Base-by-base conservation (phyloP, 2,797 vertebrate genomes). In the Limnodromus scolopaceus region DNA sequence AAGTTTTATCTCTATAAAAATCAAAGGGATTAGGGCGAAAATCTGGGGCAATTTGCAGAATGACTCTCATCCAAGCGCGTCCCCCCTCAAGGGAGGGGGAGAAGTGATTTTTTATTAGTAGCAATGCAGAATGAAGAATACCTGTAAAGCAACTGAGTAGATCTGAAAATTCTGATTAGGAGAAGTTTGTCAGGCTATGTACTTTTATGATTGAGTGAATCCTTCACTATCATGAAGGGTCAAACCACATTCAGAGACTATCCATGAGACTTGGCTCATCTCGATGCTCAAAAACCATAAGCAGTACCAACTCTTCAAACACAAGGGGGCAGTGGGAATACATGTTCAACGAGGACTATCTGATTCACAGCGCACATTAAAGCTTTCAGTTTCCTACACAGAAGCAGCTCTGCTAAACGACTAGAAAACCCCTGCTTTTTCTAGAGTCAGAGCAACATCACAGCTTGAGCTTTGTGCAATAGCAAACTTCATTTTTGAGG, bases 21-120 rank as follows among this genome's bases (percentile, higher is more conserved):
- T 49, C 30, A 69, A 91, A 69, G 15, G 2, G 43, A 66, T 58
- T 45, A 0, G n/a, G 10, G 28, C 4, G 23, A 81, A 87, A 68
- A 63, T 25, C 17, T 49, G 4, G 10, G 9, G 2, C 25, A 74
- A 65, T 61, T 4, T 88, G 41, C 72, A 78, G 48, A 74, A 80
- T 19, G 5, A 51, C 14, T 54, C 1, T 0, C 43, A 77, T 32
- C 5, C 0, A 1, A 60, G 34, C 16, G 78, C 27, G 36, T 55
- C 41, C 65, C 39, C 36, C 48, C 66, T 36, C 32, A 54, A 68
- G 30, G 32, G 6, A 85, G 9, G 18, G 16, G 16, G 11, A 66
- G 48, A 93, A 92, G 20, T 3, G 2, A 28, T 82, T 58, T 53
- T 41, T 68, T n/a, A n/a, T 68, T 39, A 82, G 64, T 22, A 63